Evolutionary conservation across 2,888 invertebrate species (phyloP), one percentile per base, ranked within the genome.

Genomic region (Cheilosia pagana): DNA sequence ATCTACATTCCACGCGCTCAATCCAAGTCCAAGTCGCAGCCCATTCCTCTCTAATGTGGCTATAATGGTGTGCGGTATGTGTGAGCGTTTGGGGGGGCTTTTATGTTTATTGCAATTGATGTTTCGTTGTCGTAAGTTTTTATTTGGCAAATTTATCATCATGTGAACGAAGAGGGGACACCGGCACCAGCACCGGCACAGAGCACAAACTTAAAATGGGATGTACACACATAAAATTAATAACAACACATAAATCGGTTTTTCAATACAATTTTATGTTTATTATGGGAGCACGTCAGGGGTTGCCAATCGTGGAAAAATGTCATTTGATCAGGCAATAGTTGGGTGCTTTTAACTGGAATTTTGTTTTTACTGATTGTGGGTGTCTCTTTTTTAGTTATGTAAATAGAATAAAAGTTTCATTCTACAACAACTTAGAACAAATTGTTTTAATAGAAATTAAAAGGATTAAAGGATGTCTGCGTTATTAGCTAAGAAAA

Each of bases 31-130:
- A 57, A 28, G 59, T 21, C 19, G 14, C 50, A 14, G 14, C 12
- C 21, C 12, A 16, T 10, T 28, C 41, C 62, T 35, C 55, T 81
- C 31, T 63, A 25, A 53, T 76, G 65, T 60, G 52, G 50, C 50
- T 75, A 35, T 19, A 53, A 39, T 52, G 19, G 21, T 76, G 35
- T 59, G 28, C 28, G 28, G 28, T 50, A 5, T 23, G 31, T 62
- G 59, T 25, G 28, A 16, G 31, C 23, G 23, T 16, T 39, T 57
- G 16, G 35, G 70, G 72, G 65, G 82, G 82, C 82, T 83, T 83
- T 83, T 83, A 83, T 83, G 75, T 85, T 85, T 85, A 81, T 85
- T 74, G 85, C 85, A 85, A 85, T 85, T 85, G 85, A 85, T 85
- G 85, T 85, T 81, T 76, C 43, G 81, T 71, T 85, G 85, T 81